A percentile compares a stretch with the other conserved stretches of the same genome.
Evolutionary conservation across 2,113 vertebrate genomes (phyloP).

Genomic region (Strigops habroptila): DNA sequence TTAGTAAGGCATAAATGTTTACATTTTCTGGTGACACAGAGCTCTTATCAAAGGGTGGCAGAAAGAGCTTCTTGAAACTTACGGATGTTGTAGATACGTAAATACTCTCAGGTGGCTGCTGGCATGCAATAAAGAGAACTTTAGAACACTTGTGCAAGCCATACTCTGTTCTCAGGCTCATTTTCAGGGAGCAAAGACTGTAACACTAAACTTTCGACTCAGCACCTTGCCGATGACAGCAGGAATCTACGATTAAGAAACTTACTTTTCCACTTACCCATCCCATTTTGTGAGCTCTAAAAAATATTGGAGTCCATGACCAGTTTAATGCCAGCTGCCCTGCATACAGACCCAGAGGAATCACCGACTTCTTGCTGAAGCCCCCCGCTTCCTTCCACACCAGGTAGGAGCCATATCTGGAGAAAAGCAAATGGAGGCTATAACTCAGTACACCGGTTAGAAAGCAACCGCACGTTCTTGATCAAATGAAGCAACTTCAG

Average conservation of each 20-base stretch:
- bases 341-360: slow-evolving; percentile 78
- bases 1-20: not conserved
- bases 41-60: not conserved
- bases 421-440: not conserved
- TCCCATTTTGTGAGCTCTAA: slow-evolving; percentile 71
- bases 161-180: not conserved
- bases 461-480: not conserved
- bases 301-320: slow-evolving; percentile 79
- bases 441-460: not conserved
- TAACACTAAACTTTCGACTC: not conserved
- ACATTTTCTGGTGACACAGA: not conserved
- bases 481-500: not conserved
- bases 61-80: not conserved
- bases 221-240: not conserved
- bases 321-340: slow-evolving; percentile 79
- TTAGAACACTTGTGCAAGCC: not conserved
- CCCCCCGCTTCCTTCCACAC: slow-evolving; percentile 80
- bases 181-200: not conserved
- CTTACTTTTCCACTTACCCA: slow-evolving; percentile 70
- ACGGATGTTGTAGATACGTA: not conserved
- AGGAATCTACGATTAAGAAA: not conserved
- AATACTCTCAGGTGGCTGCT: not conserved
- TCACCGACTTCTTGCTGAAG: slow-evolving; percentile 67
- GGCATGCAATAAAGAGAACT: not conserved
- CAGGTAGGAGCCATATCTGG: slow-evolving; percentile 77